Conservation (phyloP, 2,113 vertebrate species). For the Carassius carassius region DNA sequence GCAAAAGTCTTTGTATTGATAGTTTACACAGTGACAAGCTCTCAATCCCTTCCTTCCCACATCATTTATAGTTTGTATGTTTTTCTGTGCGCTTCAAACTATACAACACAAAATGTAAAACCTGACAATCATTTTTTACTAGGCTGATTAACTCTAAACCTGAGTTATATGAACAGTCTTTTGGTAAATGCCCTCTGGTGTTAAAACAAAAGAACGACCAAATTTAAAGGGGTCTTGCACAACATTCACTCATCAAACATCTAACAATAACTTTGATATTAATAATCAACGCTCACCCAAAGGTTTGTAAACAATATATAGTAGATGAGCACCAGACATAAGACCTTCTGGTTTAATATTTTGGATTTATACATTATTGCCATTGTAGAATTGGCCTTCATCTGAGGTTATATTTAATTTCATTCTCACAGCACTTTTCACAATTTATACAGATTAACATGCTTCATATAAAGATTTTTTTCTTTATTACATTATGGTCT, state of each 20-base stretch:
- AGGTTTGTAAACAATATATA: neutral
- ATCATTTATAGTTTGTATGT: neutral
- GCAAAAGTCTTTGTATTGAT: conserved; percentile 40
- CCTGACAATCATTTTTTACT: neutral
- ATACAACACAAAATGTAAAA: conserved; percentile 5
- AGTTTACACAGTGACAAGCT: conserved; percentile 38
- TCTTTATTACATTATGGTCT: neutral
- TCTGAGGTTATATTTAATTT: no score
- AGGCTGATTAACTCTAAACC: neutral
- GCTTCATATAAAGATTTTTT: neutral
- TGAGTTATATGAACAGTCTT: neutral
- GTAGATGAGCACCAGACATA: neutral
- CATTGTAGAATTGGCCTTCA: neutral
- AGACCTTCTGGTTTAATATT: neutral
- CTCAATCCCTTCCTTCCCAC: neutral
- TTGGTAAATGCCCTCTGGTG: conserved; percentile 37
- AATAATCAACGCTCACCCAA: neutral
- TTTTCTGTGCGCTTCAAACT: neutral
- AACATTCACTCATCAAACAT: neutral
- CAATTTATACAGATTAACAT: neutral
- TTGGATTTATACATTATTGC: neutral
- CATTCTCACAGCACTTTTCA: neutral
- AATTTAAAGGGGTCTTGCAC: neutral
- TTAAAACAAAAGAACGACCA: neutral
- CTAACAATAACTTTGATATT: neutral